Base-by-base conservation (phyloP, 2,113 vertebrate species). In the Nerophis lumbriciformis region DNA sequence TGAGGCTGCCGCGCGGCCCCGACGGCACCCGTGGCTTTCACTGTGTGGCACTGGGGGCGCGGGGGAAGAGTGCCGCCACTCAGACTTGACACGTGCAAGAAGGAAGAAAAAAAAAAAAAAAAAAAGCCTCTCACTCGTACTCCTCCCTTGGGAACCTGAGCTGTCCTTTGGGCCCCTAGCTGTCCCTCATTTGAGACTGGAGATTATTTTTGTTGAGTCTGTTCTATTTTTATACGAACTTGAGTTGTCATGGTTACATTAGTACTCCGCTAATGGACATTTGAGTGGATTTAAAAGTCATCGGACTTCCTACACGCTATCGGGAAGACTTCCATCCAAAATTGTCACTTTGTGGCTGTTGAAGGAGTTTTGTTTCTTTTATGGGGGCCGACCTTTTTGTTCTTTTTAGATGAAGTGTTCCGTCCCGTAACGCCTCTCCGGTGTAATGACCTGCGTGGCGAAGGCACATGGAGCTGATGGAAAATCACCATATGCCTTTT, bases 11-110 rank as follows among this genome's bases (percentile, higher is more conserved):
- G 1, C 89, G 91, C 53, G 97, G 96, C 1, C 96, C 97, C 0
- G 97, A 99, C 21, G 90, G 95, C 53, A 96, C 94, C 2, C 91
- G 92, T 2, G 97, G 97, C 1, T 99, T 99, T 85, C 94, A 96
- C 53, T 83, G 72, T 0, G 73, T 85, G 39, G 44, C 73, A 0
- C 58, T 83, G 5, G 83, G 71, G 0, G 93, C 94, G 77, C 85
- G 92, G 71, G 88, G 82, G 68, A 92, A 90, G 74, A 71, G 73
- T 5, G 85, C 83, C 3, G 79, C 89, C 37, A 87, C 87, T 44
- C 88, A 90, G 73, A 91, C 89, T 75, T 90, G 83, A 89, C 71
- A 14, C 50, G 56, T 14, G 21, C 21, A 36, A 48, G 61, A 28
- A 28, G 28, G 4, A 3, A 28, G 21, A 28, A 28, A 28, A 28